Evolutionary conservation across 2,888 invertebrate genomes (phyloP).

Genomic region (Orthonychiurus folsomi): DNA sequence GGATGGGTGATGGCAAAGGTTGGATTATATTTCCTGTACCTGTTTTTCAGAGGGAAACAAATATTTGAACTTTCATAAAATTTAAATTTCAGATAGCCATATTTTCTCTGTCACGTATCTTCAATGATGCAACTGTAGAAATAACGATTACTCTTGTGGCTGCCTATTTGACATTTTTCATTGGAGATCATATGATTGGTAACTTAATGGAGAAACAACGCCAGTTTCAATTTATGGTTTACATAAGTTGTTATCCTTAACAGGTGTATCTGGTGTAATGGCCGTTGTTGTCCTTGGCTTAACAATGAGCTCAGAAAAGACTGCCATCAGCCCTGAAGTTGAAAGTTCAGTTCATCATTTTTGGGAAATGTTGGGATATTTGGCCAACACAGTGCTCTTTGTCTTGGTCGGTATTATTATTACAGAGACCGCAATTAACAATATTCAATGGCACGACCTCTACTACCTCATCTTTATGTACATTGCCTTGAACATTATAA

Average conservation of each 20-base stretch:
- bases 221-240: background rate
- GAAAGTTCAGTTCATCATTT: constrained; percentile 46
- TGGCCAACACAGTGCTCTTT: constrained; percentile 53
- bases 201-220: background rate
- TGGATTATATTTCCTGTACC: no score
- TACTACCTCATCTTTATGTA: constrained; percentile 49
- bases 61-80: no score
- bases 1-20: constrained; percentile 45
- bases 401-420: constrained; percentile 56
- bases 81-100: no score
- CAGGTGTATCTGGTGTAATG: constrained; percentile 45
- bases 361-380: constrained; percentile 47
- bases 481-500: constrained; percentile 43
- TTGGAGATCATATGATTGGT: constrained; percentile 3
- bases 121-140: constrained; percentile 46
- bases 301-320: constrained; percentile 44
- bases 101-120: constrained; percentile 43
- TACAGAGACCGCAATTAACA: constrained; percentile 48
- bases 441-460: constrained; percentile 49
- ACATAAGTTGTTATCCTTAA: background rate
- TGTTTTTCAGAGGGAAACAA: no score
- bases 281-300: constrained; percentile 46
- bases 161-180: constrained; percentile 43
- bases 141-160: constrained; percentile 45
- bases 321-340: constrained; percentile 47